These are phyloP conservation scores for Catocala fraxini DNA, from an alignment of 2,888 invertebrate species.

Conservation along the genomic window DNA sequence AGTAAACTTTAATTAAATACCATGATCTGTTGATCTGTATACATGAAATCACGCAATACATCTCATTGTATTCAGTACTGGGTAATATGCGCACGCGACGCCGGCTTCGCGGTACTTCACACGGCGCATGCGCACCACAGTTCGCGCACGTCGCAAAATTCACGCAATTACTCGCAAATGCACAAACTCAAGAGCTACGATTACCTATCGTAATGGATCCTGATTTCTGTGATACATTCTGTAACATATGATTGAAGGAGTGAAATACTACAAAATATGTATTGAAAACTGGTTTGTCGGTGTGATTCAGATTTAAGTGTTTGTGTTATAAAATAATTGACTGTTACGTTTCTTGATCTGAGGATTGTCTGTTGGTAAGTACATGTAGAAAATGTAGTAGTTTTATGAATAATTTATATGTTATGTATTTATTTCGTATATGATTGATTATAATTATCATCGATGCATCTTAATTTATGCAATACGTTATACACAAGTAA, in stretches of 20 bases:
- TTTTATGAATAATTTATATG: no score
- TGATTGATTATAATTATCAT: no score
- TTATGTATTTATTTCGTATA: no score
- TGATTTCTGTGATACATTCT: conserved; percentile 6
- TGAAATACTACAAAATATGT: not conserved
- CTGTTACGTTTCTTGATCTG: not conserved
- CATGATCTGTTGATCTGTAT: conserved; percentile 63
- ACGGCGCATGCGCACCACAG: conserved; percentile 54
- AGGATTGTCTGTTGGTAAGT: conserved; percentile 20
- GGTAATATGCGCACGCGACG: conserved; percentile 52
- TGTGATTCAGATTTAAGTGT: conserved; percentile 7
- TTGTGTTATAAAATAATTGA: conserved; percentile 11
- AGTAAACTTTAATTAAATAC: conserved; percentile 70
- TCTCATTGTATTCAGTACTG: conserved; percentile 44
- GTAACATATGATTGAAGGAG: conserved; percentile 4
- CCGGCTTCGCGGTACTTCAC: conserved; percentile 51
- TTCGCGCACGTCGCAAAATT: conserved; percentile 59
- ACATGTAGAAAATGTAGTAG: not conserved
- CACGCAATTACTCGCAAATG: conserved; percentile 38
- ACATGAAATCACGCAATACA: conserved; percentile 46
- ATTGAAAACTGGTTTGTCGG: conserved; percentile 1
- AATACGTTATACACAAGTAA: no score
- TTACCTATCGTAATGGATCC: conserved; percentile 13
- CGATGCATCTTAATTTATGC: no score
- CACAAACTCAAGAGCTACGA: not conserved